Evolutionary conservation across 2,113 vertebrate genomes (phyloP), one percentile per base, ranked within the genome.

Genomic region (Epinephelus cyanopodus): DNA sequence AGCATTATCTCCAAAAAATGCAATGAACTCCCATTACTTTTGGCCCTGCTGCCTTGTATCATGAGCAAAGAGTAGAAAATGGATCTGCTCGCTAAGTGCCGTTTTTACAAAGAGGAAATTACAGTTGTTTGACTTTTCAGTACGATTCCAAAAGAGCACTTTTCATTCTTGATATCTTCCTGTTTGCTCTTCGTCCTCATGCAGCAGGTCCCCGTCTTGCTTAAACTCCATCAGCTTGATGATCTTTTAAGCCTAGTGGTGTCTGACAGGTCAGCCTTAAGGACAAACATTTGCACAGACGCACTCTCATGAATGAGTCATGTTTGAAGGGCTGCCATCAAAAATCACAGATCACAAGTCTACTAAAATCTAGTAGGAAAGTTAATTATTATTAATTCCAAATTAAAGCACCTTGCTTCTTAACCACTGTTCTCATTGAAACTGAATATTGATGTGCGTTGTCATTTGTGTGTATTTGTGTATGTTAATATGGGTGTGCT

Each of bases 1-100:
- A 84, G 82, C 52, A 90, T 94, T 95, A 96, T 94, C 91, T 94
- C 79, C 73, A 83, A 80, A 92, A 92, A 93, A 92, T 1, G 74
- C 90, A 90, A 87, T 85, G 84, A 94, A 90, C 86, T 88, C 74
- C 74, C 72, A 72, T 90, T 91, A 85, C 90, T 90, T 86, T 81
- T 80, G 79, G 83, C 79, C 84, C 77, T 33, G 83, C 74, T 85
- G 77, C 74, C 79, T 74, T 76, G 74, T 83, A 85, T 74, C 81
- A 72, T 19, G 83, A 86, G 85, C 78, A 83, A 85, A 87, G 48
- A 89, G 83, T 77, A 79, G 52, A 85, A 91, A 90, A 88, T 89
- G 92, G 86, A 64, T 87, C 73, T 60, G 66, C 83, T 90, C 47
- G 19, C 89, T 90, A 91, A 91, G 90, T 88, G 89, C 68, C 71